Evolutionary conservation across 2,888 invertebrate genomes (phyloP).

Genomic region (Colletes collaris): DNA sequence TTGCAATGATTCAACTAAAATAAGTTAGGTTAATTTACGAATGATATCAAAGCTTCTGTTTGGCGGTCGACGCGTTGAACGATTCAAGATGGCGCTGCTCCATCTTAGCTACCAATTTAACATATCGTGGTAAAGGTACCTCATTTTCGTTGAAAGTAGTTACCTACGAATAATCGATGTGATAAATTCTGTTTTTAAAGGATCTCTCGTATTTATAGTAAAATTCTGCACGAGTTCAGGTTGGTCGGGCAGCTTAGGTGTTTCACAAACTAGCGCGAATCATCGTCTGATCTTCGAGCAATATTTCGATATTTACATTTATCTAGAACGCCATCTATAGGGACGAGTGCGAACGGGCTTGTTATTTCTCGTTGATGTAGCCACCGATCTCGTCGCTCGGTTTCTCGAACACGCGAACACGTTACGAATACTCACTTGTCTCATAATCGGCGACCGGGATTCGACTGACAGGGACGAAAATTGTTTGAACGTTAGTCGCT

Average conservation of each 20-base stretch:
- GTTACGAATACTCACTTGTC: conserved; percentile 36
- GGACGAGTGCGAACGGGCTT: too few relatives aligned
- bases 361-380: conserved; percentile 9
- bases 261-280: not conserved
- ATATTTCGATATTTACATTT: too few relatives aligned
- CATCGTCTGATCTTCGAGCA: not conserved
- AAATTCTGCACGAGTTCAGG: not conserved
- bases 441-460: conserved; percentile 58
- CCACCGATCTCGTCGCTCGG: conserved; percentile 20
- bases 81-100: not conserved
- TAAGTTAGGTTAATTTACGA: too few relatives aligned
- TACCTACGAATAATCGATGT: not conserved
- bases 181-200: not conserved
- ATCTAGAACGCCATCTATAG: too few relatives aligned
- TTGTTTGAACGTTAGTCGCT: conserved; percentile 64
- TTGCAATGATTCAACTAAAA: too few relatives aligned
- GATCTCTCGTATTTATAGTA: not conserved
- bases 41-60: too few relatives aligned
- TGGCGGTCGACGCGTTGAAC: not conserved
- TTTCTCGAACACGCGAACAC: conserved; percentile 19
- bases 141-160: conserved; percentile 22
- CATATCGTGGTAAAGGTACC: conserved; percentile 4
- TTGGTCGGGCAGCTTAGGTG: not conserved
- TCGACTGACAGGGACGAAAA: conserved; percentile 54
- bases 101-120: conserved; percentile 5